Base-by-base conservation (phyloP, 2,113 vertebrate species). In the Trinectes maculatus region DNA sequence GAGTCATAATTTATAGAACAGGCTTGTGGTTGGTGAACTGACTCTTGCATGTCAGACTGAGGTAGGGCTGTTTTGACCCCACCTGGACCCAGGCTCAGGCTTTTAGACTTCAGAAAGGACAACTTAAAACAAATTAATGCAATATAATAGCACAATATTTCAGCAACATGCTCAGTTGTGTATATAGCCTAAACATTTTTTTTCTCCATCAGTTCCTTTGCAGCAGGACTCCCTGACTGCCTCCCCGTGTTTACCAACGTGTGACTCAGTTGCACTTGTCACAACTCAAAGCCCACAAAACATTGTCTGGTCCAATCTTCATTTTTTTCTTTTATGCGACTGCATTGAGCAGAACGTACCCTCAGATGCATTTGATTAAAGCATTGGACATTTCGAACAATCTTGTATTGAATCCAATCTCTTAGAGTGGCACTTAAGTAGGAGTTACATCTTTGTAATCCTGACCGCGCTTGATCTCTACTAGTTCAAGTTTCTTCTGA, bases 1-100 rank as follows among this genome's bases (percentile, higher is more conserved):
- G 29, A 31, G 54, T 77, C 66, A 75, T 78, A 82, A 80, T 87
- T 80, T 60, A 78, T 70, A 49, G 57, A 33, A 48, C 18, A 60
- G 56, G 43, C 53, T 33, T 29, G 43, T 56, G n/a, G 13, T 10
- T 42, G 39, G 28, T 70, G 31, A 61, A 46, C 46, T 43, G 10
- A 58, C 60, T 58, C 40, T 11, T 31, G 13, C 31, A 4, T 46
- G 26, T 22, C n/a, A 19, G 60, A 71, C 25, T 26, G 13, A 25
- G 19, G 40, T 16, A 10, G 40, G 48, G 69, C 40, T 55, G 52
- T 24, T 64, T 34, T 68, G 37, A 71, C 22, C 22, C 58, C 33
- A 21, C 59, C 53, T 44, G 37, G 19, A 37, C 26, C 18, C 19
- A 21, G 12, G 15, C 5, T n/a, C 13, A 1, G 16, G 5, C 19